phyloP scores from a whole-genome alignment of 2,797 vertebrate genomes.

The Cryptoblepharus egeriae region DNA sequence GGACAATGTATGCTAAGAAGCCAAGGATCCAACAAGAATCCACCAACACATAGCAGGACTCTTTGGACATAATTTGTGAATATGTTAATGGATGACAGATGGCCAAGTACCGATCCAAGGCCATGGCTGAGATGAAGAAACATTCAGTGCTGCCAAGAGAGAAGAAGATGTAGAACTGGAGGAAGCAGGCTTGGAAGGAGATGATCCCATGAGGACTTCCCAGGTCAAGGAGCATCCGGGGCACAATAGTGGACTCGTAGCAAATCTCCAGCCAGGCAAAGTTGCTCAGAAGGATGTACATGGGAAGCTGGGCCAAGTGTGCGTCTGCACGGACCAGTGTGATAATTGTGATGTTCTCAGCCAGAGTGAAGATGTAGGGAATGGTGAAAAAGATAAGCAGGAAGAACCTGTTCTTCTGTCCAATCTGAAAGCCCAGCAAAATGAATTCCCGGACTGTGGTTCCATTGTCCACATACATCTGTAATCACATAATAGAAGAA shows the following conservation, averaged over 20 bases:
- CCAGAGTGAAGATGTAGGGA: background rate
- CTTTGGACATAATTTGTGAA: background rate
- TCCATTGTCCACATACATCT: background rate
- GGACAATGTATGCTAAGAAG: no score
- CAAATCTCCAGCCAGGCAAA: background rate
- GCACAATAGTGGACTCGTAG: background rate
- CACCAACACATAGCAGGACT: no score
- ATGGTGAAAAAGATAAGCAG: background rate
- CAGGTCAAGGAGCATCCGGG: background rate
- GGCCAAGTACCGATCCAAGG: no score
- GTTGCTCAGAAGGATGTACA: background rate
- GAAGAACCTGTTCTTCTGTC: background rate
- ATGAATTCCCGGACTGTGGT: background rate
- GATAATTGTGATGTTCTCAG: constrained; percentile 18
- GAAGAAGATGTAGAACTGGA: background rate
- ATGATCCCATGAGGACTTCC: background rate
- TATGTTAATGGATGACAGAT: background rate
- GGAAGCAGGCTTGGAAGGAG: background rate
- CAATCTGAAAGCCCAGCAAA: background rate
- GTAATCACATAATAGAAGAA: background rate
- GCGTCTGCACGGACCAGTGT: background rate
- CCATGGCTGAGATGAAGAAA: background rate
- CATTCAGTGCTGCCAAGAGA: constrained; percentile 2
- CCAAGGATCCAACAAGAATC: no score
- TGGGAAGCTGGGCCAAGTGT: background rate